Conservation (phyloP, 2,888 invertebrate genomes). For the Napeogenes sylphis region DNA sequence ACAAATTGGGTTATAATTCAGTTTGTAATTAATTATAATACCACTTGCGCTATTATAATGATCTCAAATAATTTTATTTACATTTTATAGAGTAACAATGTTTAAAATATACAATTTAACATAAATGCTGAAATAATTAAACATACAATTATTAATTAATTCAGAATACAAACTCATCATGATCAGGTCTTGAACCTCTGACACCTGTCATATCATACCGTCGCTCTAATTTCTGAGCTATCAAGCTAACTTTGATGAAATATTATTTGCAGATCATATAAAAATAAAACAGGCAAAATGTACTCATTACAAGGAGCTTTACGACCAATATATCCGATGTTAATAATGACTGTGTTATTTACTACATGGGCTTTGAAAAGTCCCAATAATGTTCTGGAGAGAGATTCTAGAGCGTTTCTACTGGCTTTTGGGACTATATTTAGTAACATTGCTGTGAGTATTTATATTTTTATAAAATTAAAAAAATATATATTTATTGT, state of each 20-base stretch:
- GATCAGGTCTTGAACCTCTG: no score
- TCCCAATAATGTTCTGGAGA: slow-evolving; percentile 84
- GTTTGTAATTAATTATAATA: no score
- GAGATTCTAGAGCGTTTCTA: slow-evolving; percentile 91
- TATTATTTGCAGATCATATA: slow-evolving; percentile 81
- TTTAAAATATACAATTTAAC: no score
- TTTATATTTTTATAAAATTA: neutral
- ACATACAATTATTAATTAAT: no score
- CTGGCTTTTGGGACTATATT: slow-evolving; percentile 94
- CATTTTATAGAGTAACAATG: no score
- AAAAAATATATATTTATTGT: neutral
- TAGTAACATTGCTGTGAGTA: slow-evolving; percentile 95
- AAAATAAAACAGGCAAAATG: slow-evolving; percentile 87
- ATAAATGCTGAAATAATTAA: no score
- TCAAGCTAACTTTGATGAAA: neutral
- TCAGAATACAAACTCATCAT: no score
- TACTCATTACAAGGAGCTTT: slow-evolving; percentile 84
- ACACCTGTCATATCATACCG: no score
- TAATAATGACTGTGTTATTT: slow-evolving; percentile 85
- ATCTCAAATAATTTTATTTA: no score
- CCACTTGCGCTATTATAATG: no score
- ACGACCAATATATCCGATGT: slow-evolving; percentile 52
- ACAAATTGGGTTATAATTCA: no score
- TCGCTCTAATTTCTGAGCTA: neutral
- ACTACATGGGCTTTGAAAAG: slow-evolving; percentile 82